A percentile compares a stretch with the other conserved stretches of the same genome.
phyloP scores from a whole-genome alignment of 1,140 invertebrate genomes.

The Oscheius sp. region DNA sequence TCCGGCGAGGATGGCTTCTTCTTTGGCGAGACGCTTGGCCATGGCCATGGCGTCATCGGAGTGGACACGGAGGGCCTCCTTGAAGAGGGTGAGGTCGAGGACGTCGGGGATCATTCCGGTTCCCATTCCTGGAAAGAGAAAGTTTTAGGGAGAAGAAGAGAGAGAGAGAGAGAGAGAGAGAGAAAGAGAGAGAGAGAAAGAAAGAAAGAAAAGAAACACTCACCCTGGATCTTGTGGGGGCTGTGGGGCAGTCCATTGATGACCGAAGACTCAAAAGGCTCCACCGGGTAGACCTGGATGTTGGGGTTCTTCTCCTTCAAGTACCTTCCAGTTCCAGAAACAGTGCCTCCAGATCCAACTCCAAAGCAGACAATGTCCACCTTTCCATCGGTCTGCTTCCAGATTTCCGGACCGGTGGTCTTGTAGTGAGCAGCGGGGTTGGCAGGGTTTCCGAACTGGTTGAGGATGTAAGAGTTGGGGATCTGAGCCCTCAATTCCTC shows the following conservation, averaged over 20 bases:
- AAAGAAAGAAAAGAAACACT: neutral
- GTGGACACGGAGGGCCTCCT: constrained; percentile 48
- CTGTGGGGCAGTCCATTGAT: constrained; percentile 41
- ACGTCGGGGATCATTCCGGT: constrained; percentile 50
- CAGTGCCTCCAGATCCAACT: constrained; percentile 41
- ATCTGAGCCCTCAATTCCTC: constrained; percentile 39
- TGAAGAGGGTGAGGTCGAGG: constrained; percentile 42
- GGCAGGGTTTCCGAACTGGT: constrained; percentile 56
- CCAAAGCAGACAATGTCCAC: constrained; percentile 45
- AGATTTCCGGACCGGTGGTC: constrained; percentile 56
- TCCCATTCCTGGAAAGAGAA: constrained; percentile 42
- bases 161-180: no score
- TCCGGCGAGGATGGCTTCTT: constrained; percentile 48
- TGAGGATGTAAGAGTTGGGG: constrained; percentile 40
- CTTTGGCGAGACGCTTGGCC: constrained; percentile 48
- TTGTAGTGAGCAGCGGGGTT: constrained; percentile 57
- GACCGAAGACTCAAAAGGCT: constrained; percentile 41
- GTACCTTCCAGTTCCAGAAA: constrained; percentile 36
- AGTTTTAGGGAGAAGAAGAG: no score
- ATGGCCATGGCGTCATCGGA: constrained; percentile 53
- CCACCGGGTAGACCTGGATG: constrained; percentile 36
- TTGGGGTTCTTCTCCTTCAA: constrained; percentile 44
- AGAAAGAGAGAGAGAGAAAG: neutral
- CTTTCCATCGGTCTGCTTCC: constrained; percentile 50
- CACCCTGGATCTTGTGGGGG: constrained; percentile 47